These are phyloP conservation scores for Okapia johnstoni DNA, from an alignment of 2,113 vertebrate genomes.

Conservation along the genomic window DNA sequence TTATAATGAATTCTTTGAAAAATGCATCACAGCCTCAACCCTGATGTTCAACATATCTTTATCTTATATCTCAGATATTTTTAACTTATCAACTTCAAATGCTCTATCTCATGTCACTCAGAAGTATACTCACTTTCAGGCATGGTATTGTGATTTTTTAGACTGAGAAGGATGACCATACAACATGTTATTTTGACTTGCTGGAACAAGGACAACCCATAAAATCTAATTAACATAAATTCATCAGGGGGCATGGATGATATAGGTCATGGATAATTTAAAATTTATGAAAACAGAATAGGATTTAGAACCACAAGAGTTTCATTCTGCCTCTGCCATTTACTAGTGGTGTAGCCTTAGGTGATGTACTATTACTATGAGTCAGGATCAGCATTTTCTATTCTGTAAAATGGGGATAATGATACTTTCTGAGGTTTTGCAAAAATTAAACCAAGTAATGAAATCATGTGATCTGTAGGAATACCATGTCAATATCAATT, in stretches of 20 bases:
- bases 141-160: neutral
- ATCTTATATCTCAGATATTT: neutral
- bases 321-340: neutral
- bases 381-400: neutral
- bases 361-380: neutral
- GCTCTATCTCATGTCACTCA: neutral
- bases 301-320: neutral
- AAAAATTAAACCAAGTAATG: neutral
- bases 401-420: neutral
- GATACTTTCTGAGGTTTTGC: neutral
- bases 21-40: neutral
- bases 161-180: neutral
- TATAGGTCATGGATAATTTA: neutral
- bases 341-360: neutral
- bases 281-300: neutral
- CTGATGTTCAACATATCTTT: neutral
- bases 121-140: neutral
- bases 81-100: neutral
- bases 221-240: conserved; percentile 23
- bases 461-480: neutral
- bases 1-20: neutral
- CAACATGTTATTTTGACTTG: neutral
- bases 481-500: neutral
- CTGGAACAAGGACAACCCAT: neutral
- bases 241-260: neutral